Base-by-base conservation (phyloP, 2,797 vertebrate species). In the Diceros bicornis region DNA sequence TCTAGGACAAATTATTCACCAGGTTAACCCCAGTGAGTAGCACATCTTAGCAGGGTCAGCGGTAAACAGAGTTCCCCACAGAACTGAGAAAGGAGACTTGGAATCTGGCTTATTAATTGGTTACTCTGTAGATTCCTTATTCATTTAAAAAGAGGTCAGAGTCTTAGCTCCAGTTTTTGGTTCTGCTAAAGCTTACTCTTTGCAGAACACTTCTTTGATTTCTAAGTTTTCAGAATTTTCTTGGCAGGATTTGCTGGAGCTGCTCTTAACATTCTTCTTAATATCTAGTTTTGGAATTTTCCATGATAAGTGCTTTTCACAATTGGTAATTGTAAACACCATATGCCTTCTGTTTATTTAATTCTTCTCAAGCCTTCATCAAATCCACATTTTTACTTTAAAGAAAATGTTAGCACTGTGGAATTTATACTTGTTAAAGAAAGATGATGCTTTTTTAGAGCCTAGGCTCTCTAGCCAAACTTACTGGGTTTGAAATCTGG, bases 71-170 rank as follows among this genome's bases (percentile, higher is more conserved):
- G 34, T 50, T 41, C 66, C 41, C 37, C 12, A 55, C 16, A 25
- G 57, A 66, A 44, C 34, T 59, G 74, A 79, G 44, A 78, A 71
- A 71, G 9, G n/a, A 79, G 14, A 18, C 14, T 0, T 37, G 11
- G 55, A 75, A 44, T 44, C 16, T n/a, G 57, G 50, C 27, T 95
- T n/a, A 34, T 37, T 81, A 87, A 12, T 52, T 34, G 72, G 59
- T 64, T 83, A 64, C 21, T 93, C 50, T 59, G n/a, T 16, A 92
- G 32, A 69, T 74, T 94, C 57, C 68, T 82, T 68, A n/a, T 66
- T 86, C 44, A 44, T 83, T 96, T 83, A 95, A 89, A 96, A 96
- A 89, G 32, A 86, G 32, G 79, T 94, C 90, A 92, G 25, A 20
- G 7, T 72, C 78, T 96, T 68, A 68, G 61, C 37, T 37, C n/a